Conservation (phyloP, 2,888 invertebrate species). For the Stegana nigrithorax region DNA sequence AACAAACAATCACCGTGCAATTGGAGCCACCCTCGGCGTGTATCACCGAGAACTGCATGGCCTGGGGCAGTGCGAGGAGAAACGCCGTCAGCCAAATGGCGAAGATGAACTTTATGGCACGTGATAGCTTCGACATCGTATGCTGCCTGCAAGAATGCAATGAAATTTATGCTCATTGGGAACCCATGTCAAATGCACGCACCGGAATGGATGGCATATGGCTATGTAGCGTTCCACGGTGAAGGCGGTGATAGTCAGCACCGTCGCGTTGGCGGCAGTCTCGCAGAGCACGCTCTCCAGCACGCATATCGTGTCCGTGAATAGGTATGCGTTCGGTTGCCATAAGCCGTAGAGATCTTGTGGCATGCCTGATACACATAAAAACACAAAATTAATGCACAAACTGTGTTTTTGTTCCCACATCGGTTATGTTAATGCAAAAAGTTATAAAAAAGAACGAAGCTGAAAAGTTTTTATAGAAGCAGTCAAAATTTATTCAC, state of each 20-base stretch:
- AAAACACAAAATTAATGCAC: not conserved
- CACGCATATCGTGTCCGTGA: slow-evolving; percentile 83
- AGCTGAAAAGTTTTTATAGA: not conserved
- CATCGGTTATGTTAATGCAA: not conserved
- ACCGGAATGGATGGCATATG: slow-evolving; percentile 84
- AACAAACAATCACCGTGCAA: slow-evolving; percentile 64
- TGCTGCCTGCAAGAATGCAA: slow-evolving; percentile 70
- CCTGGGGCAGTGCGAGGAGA: slow-evolving; percentile 80
- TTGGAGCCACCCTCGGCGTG: slow-evolving; percentile 58
- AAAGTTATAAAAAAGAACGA: not conserved
- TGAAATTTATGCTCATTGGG: not conserved
- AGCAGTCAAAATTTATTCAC: no score
- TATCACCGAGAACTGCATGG: slow-evolving; percentile 68
- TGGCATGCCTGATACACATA: slow-evolving; percentile 74
- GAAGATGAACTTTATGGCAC: slow-evolving; percentile 85
- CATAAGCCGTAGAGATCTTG: slow-evolving; percentile 82
- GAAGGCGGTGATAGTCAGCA: slow-evolving; percentile 88
- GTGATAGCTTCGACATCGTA: slow-evolving; percentile 87
- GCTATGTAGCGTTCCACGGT: slow-evolving; percentile 90
- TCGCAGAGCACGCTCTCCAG: slow-evolving; percentile 83
- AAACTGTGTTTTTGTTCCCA: not conserved
- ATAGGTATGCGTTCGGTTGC: slow-evolving; percentile 79
- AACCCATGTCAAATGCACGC: slow-evolving; percentile 36
- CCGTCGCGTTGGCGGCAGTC: slow-evolving; percentile 86
- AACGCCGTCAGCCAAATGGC: slow-evolving; percentile 85